A percentile compares a stretch with the other conserved stretches of the same genome.
phyloP scores from a whole-genome alignment of 2,113 vertebrate genomes.

The Craseonycteris thonglongyai region DNA sequence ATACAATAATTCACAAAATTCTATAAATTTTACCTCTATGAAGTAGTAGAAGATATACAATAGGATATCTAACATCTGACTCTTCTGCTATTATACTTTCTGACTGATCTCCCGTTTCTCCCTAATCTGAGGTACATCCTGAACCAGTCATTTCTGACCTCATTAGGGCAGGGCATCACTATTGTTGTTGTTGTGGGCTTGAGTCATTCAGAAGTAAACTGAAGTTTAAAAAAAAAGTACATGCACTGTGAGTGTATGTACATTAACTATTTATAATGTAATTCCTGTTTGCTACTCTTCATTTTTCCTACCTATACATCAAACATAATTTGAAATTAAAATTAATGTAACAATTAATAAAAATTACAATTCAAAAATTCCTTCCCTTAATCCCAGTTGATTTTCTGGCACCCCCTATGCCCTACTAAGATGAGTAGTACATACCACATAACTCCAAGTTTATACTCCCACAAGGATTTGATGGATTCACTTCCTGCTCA shows the following conservation, averaged over 20 bases:
- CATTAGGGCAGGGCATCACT: not conserved
- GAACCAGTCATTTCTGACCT: not conserved
- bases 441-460: not conserved
- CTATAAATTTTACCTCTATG: not conserved
- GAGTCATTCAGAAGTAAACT: not conserved
- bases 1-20: not conserved
- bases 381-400: not conserved
- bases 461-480: not conserved
- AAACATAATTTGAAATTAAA: conserved; percentile 30
- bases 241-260: not conserved
- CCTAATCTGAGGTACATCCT: not conserved
- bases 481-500: not conserved
- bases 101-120: not conserved
- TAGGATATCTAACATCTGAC: not conserved
- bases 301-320: not conserved
- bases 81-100: not conserved
- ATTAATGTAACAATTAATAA: not conserved
- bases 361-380: not conserved
- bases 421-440: not conserved
- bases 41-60: not conserved
- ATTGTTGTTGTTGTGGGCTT: not conserved
- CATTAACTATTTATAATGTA: not conserved
- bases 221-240: not conserved
- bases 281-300: not conserved
- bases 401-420: not conserved